Percentiles rank a stretch among this genome's conserved stretches.
These are phyloP conservation scores for Zaprionus camerounensis DNA, from an alignment of 1,140 invertebrate genomes.

Conservation along the genomic window DNA sequence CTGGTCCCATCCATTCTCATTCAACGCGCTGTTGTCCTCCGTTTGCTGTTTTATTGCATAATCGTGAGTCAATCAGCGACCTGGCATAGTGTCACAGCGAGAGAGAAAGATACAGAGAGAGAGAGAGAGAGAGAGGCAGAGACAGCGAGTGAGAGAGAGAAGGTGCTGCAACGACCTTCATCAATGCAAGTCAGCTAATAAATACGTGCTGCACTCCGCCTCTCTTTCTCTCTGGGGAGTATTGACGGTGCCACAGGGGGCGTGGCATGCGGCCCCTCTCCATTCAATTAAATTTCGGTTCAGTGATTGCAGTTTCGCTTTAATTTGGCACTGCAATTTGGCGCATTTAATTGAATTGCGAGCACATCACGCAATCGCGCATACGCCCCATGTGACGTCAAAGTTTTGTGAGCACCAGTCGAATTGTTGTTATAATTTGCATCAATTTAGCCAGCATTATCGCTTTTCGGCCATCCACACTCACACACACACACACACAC, in stretches of 20 bases:
- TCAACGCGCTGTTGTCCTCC: slow-evolving; percentile 59
- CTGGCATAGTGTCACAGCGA: slow-evolving; percentile 9
- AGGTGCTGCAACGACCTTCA: slow-evolving; percentile 51
- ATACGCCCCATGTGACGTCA: slow-evolving; percentile 54
- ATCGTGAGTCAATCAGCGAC: slow-evolving; percentile 79
- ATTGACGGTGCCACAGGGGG: neutral
- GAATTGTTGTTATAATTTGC: slow-evolving; percentile 62
- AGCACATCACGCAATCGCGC: slow-evolving; percentile 59
- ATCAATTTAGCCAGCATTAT: slow-evolving; percentile 69
- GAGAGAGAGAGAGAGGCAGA: neutral
- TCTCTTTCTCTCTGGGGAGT: neutral
- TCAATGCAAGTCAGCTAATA: slow-evolving; percentile 81
- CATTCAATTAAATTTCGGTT: slow-evolving; percentile 70
- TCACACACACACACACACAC: slow-evolving; percentile 11
- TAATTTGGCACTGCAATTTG: slow-evolving; percentile 57
- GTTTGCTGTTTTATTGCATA: slow-evolving; percentile 79
- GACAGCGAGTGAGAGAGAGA: neutral
- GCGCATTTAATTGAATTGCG: slow-evolving; percentile 69
- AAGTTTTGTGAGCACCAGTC: slow-evolving; percentile 30
- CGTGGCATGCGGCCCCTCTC: neutral
- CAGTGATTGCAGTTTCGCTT: slow-evolving; percentile 64
- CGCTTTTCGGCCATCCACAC: slow-evolving; percentile 43
- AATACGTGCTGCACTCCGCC: slow-evolving; percentile 72
- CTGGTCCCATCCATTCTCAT: slow-evolving; percentile 18
- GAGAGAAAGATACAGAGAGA: too few relatives aligned